Evolutionary conservation across 1,140 invertebrate genomes (phyloP).

Genomic region (Dendroctonus ponderosae): DNA sequence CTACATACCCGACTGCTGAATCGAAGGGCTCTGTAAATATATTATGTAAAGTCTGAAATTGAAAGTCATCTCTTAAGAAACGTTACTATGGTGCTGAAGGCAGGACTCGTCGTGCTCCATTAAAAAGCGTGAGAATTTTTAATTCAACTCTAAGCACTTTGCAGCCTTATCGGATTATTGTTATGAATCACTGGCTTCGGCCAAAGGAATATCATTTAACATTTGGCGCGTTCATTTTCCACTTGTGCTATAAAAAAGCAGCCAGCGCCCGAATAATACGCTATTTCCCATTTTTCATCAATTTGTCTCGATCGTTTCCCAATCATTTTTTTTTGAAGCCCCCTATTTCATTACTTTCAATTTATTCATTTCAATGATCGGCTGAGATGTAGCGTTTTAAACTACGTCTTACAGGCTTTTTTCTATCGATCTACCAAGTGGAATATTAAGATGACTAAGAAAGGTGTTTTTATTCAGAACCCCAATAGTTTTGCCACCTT

Average conservation of each 20-base stretch:
- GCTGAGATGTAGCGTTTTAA: no score
- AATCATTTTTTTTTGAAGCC: conserved; percentile 16
- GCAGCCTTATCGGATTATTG: conserved; percentile 27
- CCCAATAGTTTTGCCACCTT: no score
- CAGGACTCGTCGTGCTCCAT: conserved; percentile 20
- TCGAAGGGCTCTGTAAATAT: conserved; percentile 40
- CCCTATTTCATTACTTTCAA: conserved; percentile 9
- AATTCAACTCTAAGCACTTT: conserved; percentile 32
- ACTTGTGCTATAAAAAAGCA: conserved; percentile 20
- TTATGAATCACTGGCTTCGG: conserved; percentile 32
- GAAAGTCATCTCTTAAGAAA: conserved; percentile 44
- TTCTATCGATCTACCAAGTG: no score
- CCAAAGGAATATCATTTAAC: conserved; percentile 23
- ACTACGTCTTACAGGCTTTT: no score
- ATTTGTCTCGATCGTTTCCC: conserved; percentile 29
- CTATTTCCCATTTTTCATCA: conserved; percentile 28
- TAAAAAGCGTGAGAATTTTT: conserved; percentile 42
- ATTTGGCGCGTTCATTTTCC: conserved; percentile 26
- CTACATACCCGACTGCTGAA: conserved; percentile 33
- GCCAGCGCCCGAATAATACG: conserved; percentile 17
- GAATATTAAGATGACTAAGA: no score
- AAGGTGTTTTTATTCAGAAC: no score
- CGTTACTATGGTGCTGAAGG: conserved; percentile 25
- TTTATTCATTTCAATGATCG: neutral
- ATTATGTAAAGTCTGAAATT: conserved; percentile 47